Base-by-base conservation (phyloP, 2,113 vertebrate genomes). In the Cromileptes altivelis region DNA sequence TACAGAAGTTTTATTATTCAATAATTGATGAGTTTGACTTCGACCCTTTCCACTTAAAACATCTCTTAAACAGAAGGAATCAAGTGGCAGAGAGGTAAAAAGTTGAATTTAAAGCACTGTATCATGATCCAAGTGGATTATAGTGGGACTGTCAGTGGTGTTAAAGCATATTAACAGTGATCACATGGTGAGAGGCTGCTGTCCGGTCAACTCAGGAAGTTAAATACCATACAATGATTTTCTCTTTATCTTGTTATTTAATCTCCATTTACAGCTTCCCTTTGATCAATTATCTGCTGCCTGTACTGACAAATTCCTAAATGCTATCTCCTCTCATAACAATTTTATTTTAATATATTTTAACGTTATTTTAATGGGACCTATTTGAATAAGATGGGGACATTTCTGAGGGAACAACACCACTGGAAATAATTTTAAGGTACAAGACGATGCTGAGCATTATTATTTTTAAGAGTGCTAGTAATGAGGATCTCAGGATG, bases 1-100 rank as follows among this genome's bases (percentile, higher is more conserved):
- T 27, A 53, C 21, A 40, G 52, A 57, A 2, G 25, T 60, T 62
- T 27, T 61, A 49, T 15, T 6, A 64, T 71, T 88, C 40, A 80
- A 23, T 78, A 23, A 69, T 74, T 61, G 25, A 50, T 60, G 57
- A 19, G 70, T 63, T n/a, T 33, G 33, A 27, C 70, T 73, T 73
- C 70, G 3, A 61, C 33, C 68, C 61, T 63, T 53, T 75, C 47
- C 58, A 50, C 49, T 63, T 73, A 53, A 73, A 57, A 42, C 52
- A 4, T 65, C 71, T 30, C 14, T 3, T 1, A 52, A 81, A 70
- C 40, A n/a, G 7, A 87, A 65, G 21, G 37, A 74, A 70, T 76
- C 30, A 45, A 67, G 71, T 63, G 63, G 23, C 18, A 12, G 17
- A 11, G 67, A 56, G 70, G 23, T 37, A 57, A 57, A 49, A 67